Evolutionary conservation across 2,113 vertebrate genomes (phyloP).

Genomic region (Conger conger): DNA sequence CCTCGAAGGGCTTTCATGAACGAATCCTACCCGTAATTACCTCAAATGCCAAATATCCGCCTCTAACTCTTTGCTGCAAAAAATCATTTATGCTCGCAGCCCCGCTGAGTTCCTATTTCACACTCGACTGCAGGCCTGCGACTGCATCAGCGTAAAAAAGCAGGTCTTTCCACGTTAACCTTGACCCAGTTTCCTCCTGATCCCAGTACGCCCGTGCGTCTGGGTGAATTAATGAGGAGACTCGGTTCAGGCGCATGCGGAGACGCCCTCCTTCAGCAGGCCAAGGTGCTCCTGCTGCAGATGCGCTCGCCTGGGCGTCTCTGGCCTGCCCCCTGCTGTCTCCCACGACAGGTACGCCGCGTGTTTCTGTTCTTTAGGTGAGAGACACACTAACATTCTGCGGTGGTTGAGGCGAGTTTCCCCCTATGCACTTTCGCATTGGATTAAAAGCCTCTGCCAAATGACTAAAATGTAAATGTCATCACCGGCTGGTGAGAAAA

Average conservation of each 20-base stretch:
- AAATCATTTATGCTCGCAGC: neutral
- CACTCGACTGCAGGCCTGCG: neutral
- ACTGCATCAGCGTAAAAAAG: neutral
- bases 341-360: neutral
- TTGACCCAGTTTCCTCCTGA: slow-evolving; percentile 4
- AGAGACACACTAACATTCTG: neutral
- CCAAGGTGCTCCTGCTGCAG: neutral
- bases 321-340: neutral
- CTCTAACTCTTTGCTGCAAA: neutral
- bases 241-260: neutral
- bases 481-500: neutral
- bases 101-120: neutral
- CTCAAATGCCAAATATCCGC: neutral
- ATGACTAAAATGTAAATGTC: no score
- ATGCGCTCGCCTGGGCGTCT: neutral
- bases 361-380: neutral
- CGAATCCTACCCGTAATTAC: neutral
- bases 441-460: no score
- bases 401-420: no score
- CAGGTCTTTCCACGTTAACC: neutral
- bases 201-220: neutral
- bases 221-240: neutral
- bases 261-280: neutral
- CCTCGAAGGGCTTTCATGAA: neutral
- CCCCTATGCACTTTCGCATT: no score